Evolutionary conservation across 2,888 invertebrate species (phyloP).

Genomic region (Harpagoxenus sublaevis): DNA sequence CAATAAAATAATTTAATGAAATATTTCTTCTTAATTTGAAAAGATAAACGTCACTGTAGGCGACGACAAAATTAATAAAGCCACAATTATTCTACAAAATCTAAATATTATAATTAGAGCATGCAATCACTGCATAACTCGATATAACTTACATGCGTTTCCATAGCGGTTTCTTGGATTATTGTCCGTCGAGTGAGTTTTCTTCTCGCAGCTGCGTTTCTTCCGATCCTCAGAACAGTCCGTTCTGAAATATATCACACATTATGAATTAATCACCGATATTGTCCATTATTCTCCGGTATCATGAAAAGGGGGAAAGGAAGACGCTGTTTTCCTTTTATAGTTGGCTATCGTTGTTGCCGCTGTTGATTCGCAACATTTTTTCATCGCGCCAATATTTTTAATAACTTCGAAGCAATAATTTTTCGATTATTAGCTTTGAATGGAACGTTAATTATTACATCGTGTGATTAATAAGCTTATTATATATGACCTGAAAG

Average conservation of each 20-base stretch:
- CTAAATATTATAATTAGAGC: not conserved
- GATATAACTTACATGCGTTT: slow-evolving; percentile 22
- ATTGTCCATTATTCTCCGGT: not conserved
- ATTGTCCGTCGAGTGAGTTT: slow-evolving; percentile 13
- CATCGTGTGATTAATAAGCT: not conserved
- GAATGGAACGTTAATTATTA: slow-evolving; percentile 22
- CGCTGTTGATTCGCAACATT: not conserved
- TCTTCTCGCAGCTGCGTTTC: not conserved
- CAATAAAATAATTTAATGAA: not conserved
- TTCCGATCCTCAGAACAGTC: slow-evolving; percentile 6
- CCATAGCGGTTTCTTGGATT: slow-evolving; percentile 16
- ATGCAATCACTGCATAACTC: not conserved
- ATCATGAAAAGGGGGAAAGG: not conserved
- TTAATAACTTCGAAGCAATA: not conserved
- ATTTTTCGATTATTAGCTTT: not conserved
- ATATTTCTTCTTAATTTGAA: not conserved
- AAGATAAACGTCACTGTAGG: not conserved
- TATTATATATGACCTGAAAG: not conserved
- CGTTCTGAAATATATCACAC: slow-evolving; percentile 34
- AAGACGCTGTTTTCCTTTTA: not conserved
- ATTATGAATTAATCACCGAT: slow-evolving; percentile 36
- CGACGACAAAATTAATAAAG: not conserved
- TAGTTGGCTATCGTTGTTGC: not conserved
- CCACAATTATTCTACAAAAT: slow-evolving; percentile 7
- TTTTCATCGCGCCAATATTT: not conserved